These are phyloP conservation scores for Mythimna lalbum DNA, from an alignment of 2,888 invertebrate species.

Conservation along the genomic window DNA sequence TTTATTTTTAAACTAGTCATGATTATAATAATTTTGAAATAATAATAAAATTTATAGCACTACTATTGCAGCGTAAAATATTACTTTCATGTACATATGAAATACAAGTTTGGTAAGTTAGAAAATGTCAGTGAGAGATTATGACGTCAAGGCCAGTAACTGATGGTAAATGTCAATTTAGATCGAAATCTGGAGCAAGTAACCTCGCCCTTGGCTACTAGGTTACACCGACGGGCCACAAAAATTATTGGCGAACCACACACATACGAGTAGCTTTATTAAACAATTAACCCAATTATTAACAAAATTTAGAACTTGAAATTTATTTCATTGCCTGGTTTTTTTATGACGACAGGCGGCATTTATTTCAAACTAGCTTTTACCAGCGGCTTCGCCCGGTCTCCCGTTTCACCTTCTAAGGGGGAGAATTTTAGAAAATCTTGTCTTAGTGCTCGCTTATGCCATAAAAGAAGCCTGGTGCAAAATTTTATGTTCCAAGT, in stretches of 20 bases:
- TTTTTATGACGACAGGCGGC: neutral
- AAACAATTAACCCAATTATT: too few species aligned
- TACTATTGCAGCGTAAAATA: conserved; percentile 3
- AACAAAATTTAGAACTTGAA: too few species aligned
- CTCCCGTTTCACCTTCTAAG: too few species aligned
- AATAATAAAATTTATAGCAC: neutral
- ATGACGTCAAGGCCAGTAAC: conserved; percentile 59
- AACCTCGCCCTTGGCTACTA: neutral
- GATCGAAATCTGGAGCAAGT: conserved; percentile 57
- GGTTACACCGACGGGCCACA: neutral
- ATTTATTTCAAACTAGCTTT: too few species aligned
- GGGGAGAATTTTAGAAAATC: too few species aligned
- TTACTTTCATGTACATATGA: conserved; percentile 21
- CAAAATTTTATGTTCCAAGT: too few species aligned
- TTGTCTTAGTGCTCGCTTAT: too few species aligned
- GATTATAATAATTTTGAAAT: neutral
- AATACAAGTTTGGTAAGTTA: conserved; percentile 51
- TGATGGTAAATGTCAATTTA: conserved; percentile 66
- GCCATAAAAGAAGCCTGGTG: too few species aligned
- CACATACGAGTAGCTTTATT: neutral
- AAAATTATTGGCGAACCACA: neutral
- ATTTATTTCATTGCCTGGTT: too few species aligned
- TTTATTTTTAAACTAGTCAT: neutral
- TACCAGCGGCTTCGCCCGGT: too few species aligned
- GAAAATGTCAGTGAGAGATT: conserved; percentile 69